Conservation (phyloP, 2,888 invertebrate species). For the Apodemia duryi region DNA sequence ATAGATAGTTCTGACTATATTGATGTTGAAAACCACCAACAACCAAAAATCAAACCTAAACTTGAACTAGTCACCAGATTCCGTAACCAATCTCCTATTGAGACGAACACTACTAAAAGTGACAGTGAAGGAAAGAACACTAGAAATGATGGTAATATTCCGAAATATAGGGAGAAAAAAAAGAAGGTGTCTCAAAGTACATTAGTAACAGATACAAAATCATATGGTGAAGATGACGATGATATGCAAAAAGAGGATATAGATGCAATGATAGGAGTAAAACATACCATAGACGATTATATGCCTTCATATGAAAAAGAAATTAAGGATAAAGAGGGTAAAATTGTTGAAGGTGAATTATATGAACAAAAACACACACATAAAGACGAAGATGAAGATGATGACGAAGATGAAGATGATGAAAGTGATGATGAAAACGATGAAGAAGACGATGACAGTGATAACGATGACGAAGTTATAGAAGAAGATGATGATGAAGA, state of each 20-base stretch:
- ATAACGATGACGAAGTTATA: slow-evolving; percentile 34
- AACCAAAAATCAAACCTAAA: not conserved
- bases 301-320: slow-evolving; percentile 60
- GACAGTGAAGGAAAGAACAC: slow-evolving; percentile 27
- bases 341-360: slow-evolving; percentile 26
- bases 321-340: slow-evolving; percentile 30
- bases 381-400: slow-evolving; percentile 6
- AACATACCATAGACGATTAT: slow-evolving; percentile 61
- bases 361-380: too few relatives aligned
- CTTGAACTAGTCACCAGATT: slow-evolving; percentile 9
- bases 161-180: slow-evolving; percentile 64
- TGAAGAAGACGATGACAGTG: slow-evolving; percentile 35
- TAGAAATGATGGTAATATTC: slow-evolving; percentile 31
- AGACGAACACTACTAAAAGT: not conserved
- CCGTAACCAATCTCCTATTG: not conserved
- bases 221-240: slow-evolving; percentile 57
- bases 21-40: slow-evolving; percentile 19
- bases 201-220: slow-evolving; percentile 64
- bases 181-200: slow-evolving; percentile 63
- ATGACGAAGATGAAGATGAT: slow-evolving; percentile 31
- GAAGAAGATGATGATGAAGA: slow-evolving; percentile 37
- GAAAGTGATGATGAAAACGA: slow-evolving; percentile 32
- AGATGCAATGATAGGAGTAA: slow-evolving; percentile 59
- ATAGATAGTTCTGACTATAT: slow-evolving; percentile 14
- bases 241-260: slow-evolving; percentile 58